Evolutionary conservation across 1,140 invertebrate genomes (phyloP), one percentile per base, ranked within the genome.

Genomic region (Drosophila pruinosa): DNA sequence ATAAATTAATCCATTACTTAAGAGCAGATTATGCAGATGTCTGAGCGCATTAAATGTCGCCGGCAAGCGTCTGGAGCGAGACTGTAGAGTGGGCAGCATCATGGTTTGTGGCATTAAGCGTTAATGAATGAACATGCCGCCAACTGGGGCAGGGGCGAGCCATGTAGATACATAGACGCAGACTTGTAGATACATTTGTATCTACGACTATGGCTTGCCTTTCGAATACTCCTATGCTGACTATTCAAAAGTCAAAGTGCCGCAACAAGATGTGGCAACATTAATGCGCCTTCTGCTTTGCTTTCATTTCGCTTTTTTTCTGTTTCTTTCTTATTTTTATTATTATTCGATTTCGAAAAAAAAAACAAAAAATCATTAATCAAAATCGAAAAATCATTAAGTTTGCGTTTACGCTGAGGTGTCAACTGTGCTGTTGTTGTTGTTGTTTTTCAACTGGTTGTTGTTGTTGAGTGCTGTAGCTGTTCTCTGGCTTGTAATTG

Each of bases 1-100:
- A 85, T 85, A 81, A 86, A 81, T 88, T 86, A 81, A 86, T 86
- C 69, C 81, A 77, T 81, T 81, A 77, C 73, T 69, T 74, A 75
- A 72, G 72, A 72, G 59, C 68, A 73, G 73, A 86, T 86, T 86
- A 86, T 80, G 61, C 65, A 76, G 68, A 80, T 86, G 80, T 83
- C 80, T 19, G 62, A 76, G 56, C 63, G 76, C 80, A 85, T 82
- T 83, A 82, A 78, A 41, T 68, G 62, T 75, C 54, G 39, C 45
- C 43, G 34, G 26, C 31, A 21, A 36, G 12, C 41, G 34, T n/a
- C n/a, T n/a, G n/a, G n/a, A n/a, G 8, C 28, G 21, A 65, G 7
- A 0, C 6, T 8, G 10, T 28, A 6, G 26, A 28, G 26, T 28
- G 8, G 31, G 1, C 3, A 2, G 56, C 26, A 53, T 43, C 59